Evolutionary conservation across 1,140 invertebrate species (phyloP).

Genomic region (Drosophila erecta): DNA sequence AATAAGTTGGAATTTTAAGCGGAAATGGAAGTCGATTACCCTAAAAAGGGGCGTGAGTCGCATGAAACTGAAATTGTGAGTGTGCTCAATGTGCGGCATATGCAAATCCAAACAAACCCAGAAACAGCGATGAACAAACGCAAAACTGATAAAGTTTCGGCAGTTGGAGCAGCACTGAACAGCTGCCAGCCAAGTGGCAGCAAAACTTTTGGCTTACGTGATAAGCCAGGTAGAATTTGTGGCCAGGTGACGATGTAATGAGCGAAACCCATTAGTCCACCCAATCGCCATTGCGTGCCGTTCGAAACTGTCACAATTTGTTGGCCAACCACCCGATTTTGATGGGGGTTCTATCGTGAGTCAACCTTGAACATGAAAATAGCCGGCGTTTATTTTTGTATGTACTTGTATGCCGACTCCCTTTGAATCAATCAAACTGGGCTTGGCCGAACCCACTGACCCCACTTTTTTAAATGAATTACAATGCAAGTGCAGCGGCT

Average conservation of each 20-base stretch:
- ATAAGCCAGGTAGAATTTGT: not conserved
- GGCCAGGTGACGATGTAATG: slow-evolving; percentile 34
- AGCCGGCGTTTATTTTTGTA: slow-evolving; percentile 25
- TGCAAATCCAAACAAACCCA: slow-evolving; percentile 18
- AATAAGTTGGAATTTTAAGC: slow-evolving; percentile 8
- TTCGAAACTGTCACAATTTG: slow-evolving; percentile 41
- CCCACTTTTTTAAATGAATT: slow-evolving; percentile 52
- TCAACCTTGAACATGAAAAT: slow-evolving; percentile 53
- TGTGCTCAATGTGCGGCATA: not conserved
- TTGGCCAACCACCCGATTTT: slow-evolving; percentile 11
- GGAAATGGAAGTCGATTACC: not conserved
- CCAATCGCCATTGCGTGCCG: slow-evolving; percentile 27
- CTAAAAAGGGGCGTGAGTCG: not conserved
- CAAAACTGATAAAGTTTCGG: slow-evolving; percentile 42
- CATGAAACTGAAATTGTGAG: not conserved
- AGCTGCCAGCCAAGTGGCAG: slow-evolving; percentile 9
- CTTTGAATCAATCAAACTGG: slow-evolving; percentile 24
- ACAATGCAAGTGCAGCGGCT: slow-evolving; percentile 63
- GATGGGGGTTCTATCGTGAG: not conserved
- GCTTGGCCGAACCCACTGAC: not conserved
- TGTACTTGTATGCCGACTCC: not conserved
- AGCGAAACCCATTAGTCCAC: slow-evolving; percentile 16
- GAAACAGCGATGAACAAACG: slow-evolving; percentile 3
- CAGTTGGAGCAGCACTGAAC: slow-evolving; percentile 20
- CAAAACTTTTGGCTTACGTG: slow-evolving; percentile 38